These are phyloP conservation scores for Philhelius pedissequus DNA, from an alignment of 2,888 invertebrate species.

Conservation along the genomic window DNA sequence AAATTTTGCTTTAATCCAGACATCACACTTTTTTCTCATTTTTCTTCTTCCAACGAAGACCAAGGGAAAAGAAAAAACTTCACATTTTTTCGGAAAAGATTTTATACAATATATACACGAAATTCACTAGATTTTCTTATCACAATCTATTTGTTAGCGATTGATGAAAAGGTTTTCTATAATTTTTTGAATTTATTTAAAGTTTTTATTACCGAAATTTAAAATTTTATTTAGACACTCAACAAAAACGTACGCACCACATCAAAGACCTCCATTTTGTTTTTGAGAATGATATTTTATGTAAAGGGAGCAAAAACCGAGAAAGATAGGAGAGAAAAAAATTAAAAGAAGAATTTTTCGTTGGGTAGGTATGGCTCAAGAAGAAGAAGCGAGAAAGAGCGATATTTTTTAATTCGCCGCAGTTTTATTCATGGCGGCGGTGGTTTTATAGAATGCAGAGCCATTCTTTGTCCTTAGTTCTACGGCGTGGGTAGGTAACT, in stretches of 20 bases:
- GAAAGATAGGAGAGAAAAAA: slow-evolving; percentile 52
- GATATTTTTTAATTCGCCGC: slow-evolving; percentile 51
- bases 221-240: slow-evolving; percentile 76
- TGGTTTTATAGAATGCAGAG: not conserved
- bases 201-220: slow-evolving; percentile 77
- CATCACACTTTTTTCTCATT: slow-evolving; percentile 49
- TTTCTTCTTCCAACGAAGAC: not conserved
- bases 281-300: slow-evolving; percentile 72
- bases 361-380: not conserved
- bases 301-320: slow-evolving; percentile 68
- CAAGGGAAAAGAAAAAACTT: slow-evolving; percentile 18
- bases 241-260: slow-evolving; percentile 79
- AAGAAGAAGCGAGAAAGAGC: slow-evolving; percentile 32
- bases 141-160: slow-evolving; percentile 70
- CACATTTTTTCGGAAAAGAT: slow-evolving; percentile 72
- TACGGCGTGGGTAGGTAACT: not conserved
- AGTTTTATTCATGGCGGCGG: slow-evolving; percentile 34
- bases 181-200: slow-evolving; percentile 72
- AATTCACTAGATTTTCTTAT: slow-evolving; percentile 66
- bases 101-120: slow-evolving; percentile 72
- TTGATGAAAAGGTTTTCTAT: slow-evolving; percentile 70
- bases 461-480: not conserved
- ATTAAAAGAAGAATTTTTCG: slow-evolving; percentile 34
- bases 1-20: slow-evolving; percentile 42
- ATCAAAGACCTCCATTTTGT: slow-evolving; percentile 80